These are phyloP conservation scores for Lethocerus indicus DNA, from an alignment of 1,140 invertebrate species.

Conservation along the genomic window DNA sequence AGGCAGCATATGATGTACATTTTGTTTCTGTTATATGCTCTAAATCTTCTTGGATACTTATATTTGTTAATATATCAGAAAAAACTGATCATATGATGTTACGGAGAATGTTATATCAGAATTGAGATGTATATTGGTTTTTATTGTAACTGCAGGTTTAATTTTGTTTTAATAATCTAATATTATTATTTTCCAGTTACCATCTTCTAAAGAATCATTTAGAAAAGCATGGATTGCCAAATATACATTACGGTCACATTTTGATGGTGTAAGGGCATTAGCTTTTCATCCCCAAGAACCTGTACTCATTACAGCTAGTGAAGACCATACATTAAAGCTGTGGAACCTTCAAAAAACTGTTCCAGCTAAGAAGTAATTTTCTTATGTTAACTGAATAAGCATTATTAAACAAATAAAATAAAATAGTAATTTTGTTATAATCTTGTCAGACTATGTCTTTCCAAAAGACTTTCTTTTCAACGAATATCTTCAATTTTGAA, in stretches of 20 bases:
- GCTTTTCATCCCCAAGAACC: conserved; percentile 97
- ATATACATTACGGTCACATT: conserved; percentile 92
- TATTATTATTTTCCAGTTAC: conserved; percentile 32
- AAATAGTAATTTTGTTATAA: background rate
- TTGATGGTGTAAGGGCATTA: conserved; percentile 89
- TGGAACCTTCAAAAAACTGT: conserved; percentile 98
- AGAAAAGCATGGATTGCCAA: conserved; percentile 97
- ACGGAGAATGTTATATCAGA: too few species aligned
- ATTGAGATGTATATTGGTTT: too few species aligned
- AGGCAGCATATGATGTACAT: conserved; percentile 75
- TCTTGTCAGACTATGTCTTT: too few species aligned
- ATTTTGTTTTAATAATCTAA: conserved; percentile 3
- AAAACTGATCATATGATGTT: too few species aligned
- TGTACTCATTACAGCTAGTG: conserved; percentile 91
- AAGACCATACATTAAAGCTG: conserved; percentile 96
- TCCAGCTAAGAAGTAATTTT: conserved; percentile 76
- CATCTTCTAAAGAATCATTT: conserved; percentile 79
- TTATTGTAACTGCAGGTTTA: too few species aligned
- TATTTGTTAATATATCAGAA: too few species aligned
- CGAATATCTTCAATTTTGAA: background rate
- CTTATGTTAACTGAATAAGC: background rate
- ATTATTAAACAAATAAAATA: background rate
- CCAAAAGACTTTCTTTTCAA: background rate
- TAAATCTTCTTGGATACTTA: too few species aligned
- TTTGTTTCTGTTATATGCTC: background rate